Evolutionary conservation across 2,888 invertebrate genomes (phyloP), one percentile per base, ranked within the genome.

Genomic region (Cacoxenus indagator): DNA sequence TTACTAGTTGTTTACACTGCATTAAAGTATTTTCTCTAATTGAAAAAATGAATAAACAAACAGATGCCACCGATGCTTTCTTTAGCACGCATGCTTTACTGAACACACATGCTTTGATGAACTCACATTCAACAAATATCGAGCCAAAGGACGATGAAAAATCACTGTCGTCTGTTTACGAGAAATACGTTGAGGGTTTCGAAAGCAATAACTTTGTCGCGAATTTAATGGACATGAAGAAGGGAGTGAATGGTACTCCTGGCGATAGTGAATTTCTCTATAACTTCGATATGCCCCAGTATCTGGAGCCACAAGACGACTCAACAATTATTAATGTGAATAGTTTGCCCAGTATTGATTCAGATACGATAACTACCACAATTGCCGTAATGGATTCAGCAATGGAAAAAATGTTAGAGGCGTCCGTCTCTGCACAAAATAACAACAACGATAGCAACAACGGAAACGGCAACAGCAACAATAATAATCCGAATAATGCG

Each of bases 121-220:
- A n/a, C n/a, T n/a, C n/a, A n/a, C n/a, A n/a, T n/a, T n/a, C n/a
- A n/a, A n/a, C n/a, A n/a, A n/a, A n/a, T n/a, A 31, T n/a, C 4
- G 79, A 80, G 59, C 73, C 82, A 1, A 81, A 81, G 2, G 81
- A 80, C 37, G 84, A 85, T 64, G 85, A 85, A 43, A 84, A 84
- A 70, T 76, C 81, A 0, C 62, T 84, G 65, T 78, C 83, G n/a
- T 73, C 83, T 4, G 71, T 73, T 17, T 85, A 82, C 64, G 85
- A 85, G 31, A 87, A 87, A 67, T 87, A 86, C 65, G 76, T 84
- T 0, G 87, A 87, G 69, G 84, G 87, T 4, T 86, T 86, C 62
- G 86, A 86, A 65, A 87, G 87, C 70, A 87, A 85, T 29, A 85
- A 85, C 1, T 87, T 87, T 62, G 85, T 85, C 19, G 80, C 85